phyloP scores from a whole-genome alignment of 2,113 vertebrate genomes.

The Rhynchopsitta pachyrhyncha region DNA sequence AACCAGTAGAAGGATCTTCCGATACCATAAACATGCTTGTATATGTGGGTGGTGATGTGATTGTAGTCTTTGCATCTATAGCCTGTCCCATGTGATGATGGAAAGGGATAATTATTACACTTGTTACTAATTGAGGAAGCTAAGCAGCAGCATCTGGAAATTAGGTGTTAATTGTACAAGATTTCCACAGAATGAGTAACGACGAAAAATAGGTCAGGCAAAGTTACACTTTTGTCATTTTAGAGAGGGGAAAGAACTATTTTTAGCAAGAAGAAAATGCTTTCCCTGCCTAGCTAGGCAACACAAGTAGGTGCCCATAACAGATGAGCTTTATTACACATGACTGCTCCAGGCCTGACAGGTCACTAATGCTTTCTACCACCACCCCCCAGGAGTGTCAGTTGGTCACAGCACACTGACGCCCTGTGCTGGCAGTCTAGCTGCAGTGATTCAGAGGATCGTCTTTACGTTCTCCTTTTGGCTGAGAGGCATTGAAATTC shows the following conservation, averaged over 20 bases:
- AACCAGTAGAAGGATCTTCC: not conserved
- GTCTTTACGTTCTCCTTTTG: not conserved
- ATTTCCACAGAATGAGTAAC: slow-evolving; percentile 33
- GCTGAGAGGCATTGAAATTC: not conserved
- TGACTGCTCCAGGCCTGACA: not conserved
- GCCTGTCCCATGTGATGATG: not conserved
- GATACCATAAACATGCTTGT: fast-evolving
- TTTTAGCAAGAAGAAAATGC: slow-evolving; percentile 44
- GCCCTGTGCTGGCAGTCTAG: not conserved
- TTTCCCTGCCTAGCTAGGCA: not conserved
- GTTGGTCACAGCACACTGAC: not conserved
- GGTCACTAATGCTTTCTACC: not conserved
- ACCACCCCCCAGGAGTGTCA: not conserved
- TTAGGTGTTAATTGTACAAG: slow-evolving; percentile 30
- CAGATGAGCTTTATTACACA: not conserved
- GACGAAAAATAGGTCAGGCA: slow-evolving; percentile 13
- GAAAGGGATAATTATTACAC: slow-evolving; percentile 4
- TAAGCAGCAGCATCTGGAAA: slow-evolving; percentile 53
- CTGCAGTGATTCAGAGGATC: not conserved
- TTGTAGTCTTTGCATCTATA: not conserved
- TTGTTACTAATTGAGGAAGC: slow-evolving; percentile 30
- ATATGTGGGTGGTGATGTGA: not conserved
- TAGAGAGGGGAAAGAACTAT: not conserved
- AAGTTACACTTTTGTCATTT: not conserved
- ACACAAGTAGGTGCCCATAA: not conserved